Conservation (phyloP, 2,797 vertebrate genomes). For the Dallia pectoralis region DNA sequence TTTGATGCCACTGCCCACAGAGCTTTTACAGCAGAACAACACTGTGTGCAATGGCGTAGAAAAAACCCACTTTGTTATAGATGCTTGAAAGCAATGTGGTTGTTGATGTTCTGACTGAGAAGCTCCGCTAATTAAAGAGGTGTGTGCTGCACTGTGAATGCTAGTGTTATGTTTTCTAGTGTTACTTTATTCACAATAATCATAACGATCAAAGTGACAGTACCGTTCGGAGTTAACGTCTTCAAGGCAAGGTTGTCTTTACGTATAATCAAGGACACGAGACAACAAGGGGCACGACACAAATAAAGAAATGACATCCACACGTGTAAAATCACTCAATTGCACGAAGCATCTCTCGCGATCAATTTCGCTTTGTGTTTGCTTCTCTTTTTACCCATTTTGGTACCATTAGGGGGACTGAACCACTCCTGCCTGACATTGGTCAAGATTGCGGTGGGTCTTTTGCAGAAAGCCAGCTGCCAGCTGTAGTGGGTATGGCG, state of each 20-base stretch:
- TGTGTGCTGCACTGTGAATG: conserved; percentile 44
- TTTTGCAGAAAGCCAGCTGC: conserved; percentile 32
- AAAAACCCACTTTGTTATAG: conserved; percentile 28
- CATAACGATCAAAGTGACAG: conserved; percentile 21
- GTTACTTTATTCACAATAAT: conserved; percentile 41
- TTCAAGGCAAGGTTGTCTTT: conserved; percentile 66
- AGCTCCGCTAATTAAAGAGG: conserved; percentile 41
- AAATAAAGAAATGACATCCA: conserved; percentile 36
- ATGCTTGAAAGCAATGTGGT: conserved; percentile 31
- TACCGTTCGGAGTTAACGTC: conserved; percentile 51
- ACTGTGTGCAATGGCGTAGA: conserved; percentile 7
- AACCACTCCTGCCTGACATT: conserved; percentile 49
- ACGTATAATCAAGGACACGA: conserved; percentile 47
- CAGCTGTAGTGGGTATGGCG: too few species aligned
- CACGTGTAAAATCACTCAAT: conserved; percentile 21
- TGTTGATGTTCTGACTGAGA: conserved; percentile 19
- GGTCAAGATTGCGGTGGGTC: conserved; percentile 46
- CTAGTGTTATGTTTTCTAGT: conserved; percentile 47
- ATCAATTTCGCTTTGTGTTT: conserved; percentile 41
- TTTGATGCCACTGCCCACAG: conserved; percentile 16
- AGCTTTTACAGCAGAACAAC: conserved; percentile 27
- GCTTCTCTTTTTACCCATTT: conserved; percentile 41
- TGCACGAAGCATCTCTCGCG: conserved; percentile 17
- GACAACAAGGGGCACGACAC: conserved; percentile 44
- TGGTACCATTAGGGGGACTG: conserved; percentile 51